These are phyloP conservation scores for Lottia gigantea DNA, from an alignment of 2,888 invertebrate species.

Conservation along the genomic window DNA sequence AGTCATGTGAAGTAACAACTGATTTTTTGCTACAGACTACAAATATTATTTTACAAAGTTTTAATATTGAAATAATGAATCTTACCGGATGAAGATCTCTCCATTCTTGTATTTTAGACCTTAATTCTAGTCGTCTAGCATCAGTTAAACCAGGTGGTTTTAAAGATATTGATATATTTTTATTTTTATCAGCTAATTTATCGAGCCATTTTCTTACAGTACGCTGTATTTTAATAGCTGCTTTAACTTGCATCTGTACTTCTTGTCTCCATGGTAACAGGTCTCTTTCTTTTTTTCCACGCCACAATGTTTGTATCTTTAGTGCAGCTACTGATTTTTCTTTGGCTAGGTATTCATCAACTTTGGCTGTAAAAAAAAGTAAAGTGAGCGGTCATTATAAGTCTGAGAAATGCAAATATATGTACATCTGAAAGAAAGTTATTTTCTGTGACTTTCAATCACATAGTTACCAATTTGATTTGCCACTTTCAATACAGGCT, in stretches of 20 bases:
- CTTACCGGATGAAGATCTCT: constrained; percentile 61
- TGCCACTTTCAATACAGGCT: too few relatives aligned
- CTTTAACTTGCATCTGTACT: constrained; percentile 40
- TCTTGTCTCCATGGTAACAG: constrained; percentile 41
- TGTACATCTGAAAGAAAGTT: too few relatives aligned
- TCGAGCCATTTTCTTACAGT: constrained; percentile 61
- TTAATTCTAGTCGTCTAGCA: constrained; percentile 58
- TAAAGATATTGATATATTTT: constrained; percentile 55
- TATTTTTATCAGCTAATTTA: constrained; percentile 40
- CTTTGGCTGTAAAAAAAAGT: constrained; percentile 45
- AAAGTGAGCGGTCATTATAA: too few relatives aligned
- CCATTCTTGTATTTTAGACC: constrained; percentile 54
- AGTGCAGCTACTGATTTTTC: constrained; percentile 58
- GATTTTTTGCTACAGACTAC: too few relatives aligned
- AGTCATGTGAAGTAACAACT: too few relatives aligned
- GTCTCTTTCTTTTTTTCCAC: constrained; percentile 53
- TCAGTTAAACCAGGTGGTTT: constrained; percentile 64
- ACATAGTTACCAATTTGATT: too few relatives aligned
- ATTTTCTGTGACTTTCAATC: too few relatives aligned
- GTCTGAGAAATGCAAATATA: too few relatives aligned
- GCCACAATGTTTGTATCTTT: constrained; percentile 62
- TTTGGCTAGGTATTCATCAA: constrained; percentile 57
- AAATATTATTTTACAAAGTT: background rate
- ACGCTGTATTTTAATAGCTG: constrained; percentile 63
- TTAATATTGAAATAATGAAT: too few relatives aligned